Conservation (phyloP, 1,140 invertebrate species). For the Hyphantria cunea region DNA sequence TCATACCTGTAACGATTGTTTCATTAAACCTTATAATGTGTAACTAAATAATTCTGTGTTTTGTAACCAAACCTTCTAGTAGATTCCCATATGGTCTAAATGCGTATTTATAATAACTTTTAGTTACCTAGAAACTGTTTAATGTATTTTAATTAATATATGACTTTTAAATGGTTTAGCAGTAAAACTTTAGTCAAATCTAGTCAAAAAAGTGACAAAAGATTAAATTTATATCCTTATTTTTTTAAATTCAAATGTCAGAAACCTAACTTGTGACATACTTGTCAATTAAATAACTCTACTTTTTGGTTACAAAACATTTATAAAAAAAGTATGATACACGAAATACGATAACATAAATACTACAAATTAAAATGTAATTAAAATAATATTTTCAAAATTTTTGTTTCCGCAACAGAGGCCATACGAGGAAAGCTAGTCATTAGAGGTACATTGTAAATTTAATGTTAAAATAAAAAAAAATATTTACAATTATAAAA, state of each 20-base stretch:
- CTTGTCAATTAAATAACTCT: too few relatives aligned
- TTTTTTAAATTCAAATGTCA: too few relatives aligned
- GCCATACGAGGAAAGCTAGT: slow-evolving; percentile 78
- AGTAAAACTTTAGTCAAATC: too few relatives aligned
- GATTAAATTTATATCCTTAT: too few relatives aligned
- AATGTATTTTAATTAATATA: too few relatives aligned
- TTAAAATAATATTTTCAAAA: neutral
- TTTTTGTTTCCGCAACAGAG: slow-evolving; percentile 54
- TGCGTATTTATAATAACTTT: too few relatives aligned
- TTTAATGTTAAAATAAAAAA: slow-evolving; percentile 70
- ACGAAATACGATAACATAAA: slow-evolving; percentile 27
- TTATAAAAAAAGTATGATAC: slow-evolving; percentile 26
- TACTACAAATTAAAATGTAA: slow-evolving; percentile 31
- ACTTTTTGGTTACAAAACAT: slow-evolving; percentile 47
- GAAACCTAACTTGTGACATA: too few relatives aligned
- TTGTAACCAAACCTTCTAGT: slow-evolving; percentile 53
- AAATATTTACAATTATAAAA: slow-evolving; percentile 73
- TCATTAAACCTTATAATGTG: slow-evolving; percentile 48
- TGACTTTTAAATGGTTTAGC: too few relatives aligned
- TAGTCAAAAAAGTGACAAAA: too few relatives aligned
- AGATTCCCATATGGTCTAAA: neutral
- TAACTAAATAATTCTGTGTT: slow-evolving; percentile 47
- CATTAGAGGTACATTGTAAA: slow-evolving; percentile 78
- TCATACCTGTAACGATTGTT: slow-evolving; percentile 42
- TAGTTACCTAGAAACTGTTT: too few relatives aligned